Percentiles rank a stretch among this genome's conserved stretches.
phyloP scores from a whole-genome alignment of 2,888 invertebrate genomes.

The Euphydryas editha region DNA sequence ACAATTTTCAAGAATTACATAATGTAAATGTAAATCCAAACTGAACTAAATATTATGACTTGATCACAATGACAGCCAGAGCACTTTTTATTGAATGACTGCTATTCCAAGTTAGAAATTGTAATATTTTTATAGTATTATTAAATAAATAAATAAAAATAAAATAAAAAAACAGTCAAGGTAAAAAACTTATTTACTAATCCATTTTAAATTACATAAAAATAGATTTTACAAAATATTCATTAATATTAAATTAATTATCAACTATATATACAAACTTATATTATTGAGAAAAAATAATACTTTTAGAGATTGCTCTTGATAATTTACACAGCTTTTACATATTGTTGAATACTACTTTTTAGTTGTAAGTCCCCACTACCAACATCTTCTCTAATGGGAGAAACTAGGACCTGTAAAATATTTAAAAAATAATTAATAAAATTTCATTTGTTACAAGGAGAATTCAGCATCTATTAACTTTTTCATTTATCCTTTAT shows the following conservation, averaged over 20 bases:
- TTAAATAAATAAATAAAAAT: neutral
- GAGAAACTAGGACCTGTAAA: constrained; percentile 68
- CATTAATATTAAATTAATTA: too few species aligned
- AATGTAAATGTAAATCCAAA: neutral
- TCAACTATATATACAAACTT: constrained; percentile 58
- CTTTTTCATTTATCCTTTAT: too few species aligned
- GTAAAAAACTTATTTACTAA: too few species aligned
- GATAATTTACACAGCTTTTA: constrained; percentile 63
- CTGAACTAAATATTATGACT: neutral
- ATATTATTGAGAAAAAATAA: constrained; percentile 48
- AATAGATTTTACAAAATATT: too few species aligned
- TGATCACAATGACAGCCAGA: neutral
- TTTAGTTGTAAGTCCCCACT: constrained; percentile 57
- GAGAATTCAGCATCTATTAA: neutral
- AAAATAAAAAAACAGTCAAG: too few species aligned
- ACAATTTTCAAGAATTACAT: too few species aligned
- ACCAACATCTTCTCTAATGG: constrained; percentile 58
- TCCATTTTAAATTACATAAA: too few species aligned
- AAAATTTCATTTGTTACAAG: too few species aligned
- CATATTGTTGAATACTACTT: constrained; percentile 59
- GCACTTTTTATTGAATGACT: neutral
- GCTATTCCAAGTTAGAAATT: neutral
- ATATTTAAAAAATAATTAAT: neutral
- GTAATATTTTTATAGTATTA: neutral
- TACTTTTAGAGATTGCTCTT: constrained; percentile 48